phyloP scores from a whole-genome alignment of 2,113 vertebrate species.

The Tylochromis polylepis region DNA sequence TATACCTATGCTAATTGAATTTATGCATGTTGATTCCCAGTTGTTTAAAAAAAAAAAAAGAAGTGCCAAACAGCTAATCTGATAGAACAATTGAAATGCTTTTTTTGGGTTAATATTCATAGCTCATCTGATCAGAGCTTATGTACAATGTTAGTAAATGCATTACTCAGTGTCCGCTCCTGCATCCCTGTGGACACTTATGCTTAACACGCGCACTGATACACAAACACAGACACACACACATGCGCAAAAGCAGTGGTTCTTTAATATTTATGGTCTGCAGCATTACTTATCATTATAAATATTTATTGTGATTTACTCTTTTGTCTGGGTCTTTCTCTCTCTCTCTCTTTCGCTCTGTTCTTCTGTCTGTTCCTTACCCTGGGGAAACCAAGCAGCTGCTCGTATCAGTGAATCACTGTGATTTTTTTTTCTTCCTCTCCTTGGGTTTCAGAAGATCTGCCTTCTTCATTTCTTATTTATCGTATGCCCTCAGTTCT shows the following conservation, averaged over 20 bases:
- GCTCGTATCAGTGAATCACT: constrained; percentile 62
- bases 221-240: not conserved
- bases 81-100: constrained; percentile 35
- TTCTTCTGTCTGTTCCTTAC: constrained; percentile 18
- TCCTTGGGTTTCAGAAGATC: constrained; percentile 38
- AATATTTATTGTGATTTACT: constrained; percentile 80
- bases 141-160: constrained; percentile 49
- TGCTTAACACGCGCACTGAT: constrained; percentile 1
- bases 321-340: constrained; percentile 51
- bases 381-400: constrained; percentile 49
- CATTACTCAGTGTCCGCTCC: constrained; percentile 33
- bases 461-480: constrained; percentile 62
- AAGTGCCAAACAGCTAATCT: constrained; percentile 32
- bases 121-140: constrained; percentile 56
- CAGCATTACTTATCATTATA: constrained; percentile 71
- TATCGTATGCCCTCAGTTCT: constrained; percentile 46
- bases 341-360: not conserved
- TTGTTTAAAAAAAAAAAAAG: not conserved
- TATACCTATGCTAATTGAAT: constrained; percentile 49
- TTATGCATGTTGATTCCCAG: constrained; percentile 32
- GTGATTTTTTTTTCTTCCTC: constrained; percentile 24
- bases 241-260: not conserved
- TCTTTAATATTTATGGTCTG: constrained; percentile 71
- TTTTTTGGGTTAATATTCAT: constrained; percentile 54
- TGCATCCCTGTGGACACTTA: constrained; percentile 39